A percentile compares a stretch with the other conserved stretches of the same genome.
Evolutionary conservation across 2,888 invertebrate species (phyloP).

Genomic region (Seira sanloemensis): DNA sequence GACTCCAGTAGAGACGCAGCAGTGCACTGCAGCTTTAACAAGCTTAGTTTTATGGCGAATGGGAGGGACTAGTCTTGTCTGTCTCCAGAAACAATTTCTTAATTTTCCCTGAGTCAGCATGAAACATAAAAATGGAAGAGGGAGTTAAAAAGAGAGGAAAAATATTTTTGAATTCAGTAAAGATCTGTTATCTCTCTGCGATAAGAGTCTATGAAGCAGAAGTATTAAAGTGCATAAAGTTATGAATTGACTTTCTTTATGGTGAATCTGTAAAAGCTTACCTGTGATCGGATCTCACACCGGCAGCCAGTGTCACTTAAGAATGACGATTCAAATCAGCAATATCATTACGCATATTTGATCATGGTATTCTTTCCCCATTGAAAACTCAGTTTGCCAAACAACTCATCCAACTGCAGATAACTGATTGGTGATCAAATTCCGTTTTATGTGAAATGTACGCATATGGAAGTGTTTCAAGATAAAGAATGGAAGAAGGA

Average conservation of each 20-base stretch:
- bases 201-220: slow-evolving; percentile 10
- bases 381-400: background rate
- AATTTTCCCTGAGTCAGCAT: slow-evolving; percentile 53
- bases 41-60: background rate
- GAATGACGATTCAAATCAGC: slow-evolving; percentile 35
- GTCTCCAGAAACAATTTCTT: slow-evolving; percentile 38
- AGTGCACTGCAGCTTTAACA: background rate
- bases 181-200: too few species aligned
- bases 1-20: slow-evolving; percentile 36
- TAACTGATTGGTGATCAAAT: too few species aligned
- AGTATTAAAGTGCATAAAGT: background rate
- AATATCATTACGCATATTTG: background rate
- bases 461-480: background rate
- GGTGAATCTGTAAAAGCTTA: background rate
- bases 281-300: slow-evolving; percentile 5
- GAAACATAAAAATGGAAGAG: slow-evolving; percentile 22
- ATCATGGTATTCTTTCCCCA: background rate
- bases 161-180: slow-evolving; percentile 17
- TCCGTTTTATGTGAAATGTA: background rate
- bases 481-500: too few species aligned
- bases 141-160: background rate
- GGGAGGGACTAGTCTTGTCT: background rate
- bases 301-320: background rate
- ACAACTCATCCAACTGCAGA: background rate
- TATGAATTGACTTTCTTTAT: background rate